These are phyloP conservation scores for Leucania comma DNA, from an alignment of 2,888 invertebrate genomes.

Conservation along the genomic window DNA sequence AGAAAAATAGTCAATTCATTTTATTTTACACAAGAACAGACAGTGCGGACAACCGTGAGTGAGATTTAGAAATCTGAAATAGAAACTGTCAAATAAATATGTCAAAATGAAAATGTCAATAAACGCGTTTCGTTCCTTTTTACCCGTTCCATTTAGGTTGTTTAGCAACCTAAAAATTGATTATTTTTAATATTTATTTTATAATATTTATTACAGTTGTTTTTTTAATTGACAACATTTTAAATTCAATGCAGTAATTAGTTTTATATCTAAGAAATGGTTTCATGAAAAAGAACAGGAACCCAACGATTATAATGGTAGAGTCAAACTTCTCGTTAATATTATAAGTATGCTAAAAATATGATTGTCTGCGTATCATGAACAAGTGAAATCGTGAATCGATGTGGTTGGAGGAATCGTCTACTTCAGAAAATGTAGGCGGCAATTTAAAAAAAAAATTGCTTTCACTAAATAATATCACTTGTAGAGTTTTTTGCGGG, in stretches of 20 bases:
- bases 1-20: constrained; percentile 59
- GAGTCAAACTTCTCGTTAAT: neutral
- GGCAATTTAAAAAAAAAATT: constrained; percentile 4
- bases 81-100: constrained; percentile 44
- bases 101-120: constrained; percentile 51
- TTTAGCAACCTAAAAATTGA: constrained; percentile 28
- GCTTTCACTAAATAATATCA: too few species aligned
- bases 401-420: constrained; percentile 13
- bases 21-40: constrained; percentile 33
- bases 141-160: too few species aligned
- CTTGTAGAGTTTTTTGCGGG: too few species aligned
- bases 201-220: too few species aligned
- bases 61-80: constrained; percentile 47
- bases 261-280: too few species aligned
- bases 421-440: neutral
- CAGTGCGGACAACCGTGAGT: constrained; percentile 45
- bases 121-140: constrained; percentile 8
- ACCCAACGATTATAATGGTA: too few species aligned
- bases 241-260: too few species aligned
- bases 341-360: constrained; percentile 7
- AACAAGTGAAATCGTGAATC: constrained; percentile 17
- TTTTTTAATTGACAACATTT: too few species aligned
- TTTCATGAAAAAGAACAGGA: neutral
- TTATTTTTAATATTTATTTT: neutral
- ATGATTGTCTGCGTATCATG: neutral